Evolutionary conservation across 2,797 vertebrate genomes (phyloP).

Genomic region (Halcyon chelicuti): DNA sequence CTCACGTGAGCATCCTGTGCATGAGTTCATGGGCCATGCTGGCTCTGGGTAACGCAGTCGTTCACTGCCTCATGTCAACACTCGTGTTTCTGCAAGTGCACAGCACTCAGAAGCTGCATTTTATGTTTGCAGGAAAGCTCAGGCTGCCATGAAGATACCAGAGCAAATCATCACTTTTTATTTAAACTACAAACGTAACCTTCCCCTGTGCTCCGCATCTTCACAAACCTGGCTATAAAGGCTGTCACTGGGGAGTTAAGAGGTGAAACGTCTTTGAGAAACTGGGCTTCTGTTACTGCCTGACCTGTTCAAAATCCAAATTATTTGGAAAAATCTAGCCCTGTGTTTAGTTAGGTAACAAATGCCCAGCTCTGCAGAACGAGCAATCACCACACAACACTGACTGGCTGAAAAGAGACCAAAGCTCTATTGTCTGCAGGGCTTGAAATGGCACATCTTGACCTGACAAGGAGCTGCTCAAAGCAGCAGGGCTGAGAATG

Average conservation of each 20-base stretch:
- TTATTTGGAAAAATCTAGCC: neutral
- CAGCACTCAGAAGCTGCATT: neutral
- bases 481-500: neutral
- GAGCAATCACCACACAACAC: neutral
- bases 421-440: neutral
- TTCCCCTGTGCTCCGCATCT: fast-evolving
- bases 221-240: neutral
- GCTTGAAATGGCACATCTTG: neutral
- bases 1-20: neutral
- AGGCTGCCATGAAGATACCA: neutral
- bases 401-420: neutral
- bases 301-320: neutral
- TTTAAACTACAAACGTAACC: neutral
- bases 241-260: neutral
- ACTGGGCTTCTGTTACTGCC: neutral
- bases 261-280: fast-evolving
- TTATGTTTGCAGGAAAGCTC: neutral
- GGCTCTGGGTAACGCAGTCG: neutral
- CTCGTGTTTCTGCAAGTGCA: neutral
- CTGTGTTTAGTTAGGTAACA: fast-evolving
- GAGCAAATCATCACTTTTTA: neutral
- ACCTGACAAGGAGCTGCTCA: neutral
- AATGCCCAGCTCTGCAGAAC: fast-evolving
- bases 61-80: neutral
- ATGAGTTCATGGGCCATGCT: fast-evolving